A percentile compares a stretch with the other conserved stretches of the same genome.
phyloP scores from a whole-genome alignment of 2,113 vertebrate genomes.

The Planiliza haematocheilus region DNA sequence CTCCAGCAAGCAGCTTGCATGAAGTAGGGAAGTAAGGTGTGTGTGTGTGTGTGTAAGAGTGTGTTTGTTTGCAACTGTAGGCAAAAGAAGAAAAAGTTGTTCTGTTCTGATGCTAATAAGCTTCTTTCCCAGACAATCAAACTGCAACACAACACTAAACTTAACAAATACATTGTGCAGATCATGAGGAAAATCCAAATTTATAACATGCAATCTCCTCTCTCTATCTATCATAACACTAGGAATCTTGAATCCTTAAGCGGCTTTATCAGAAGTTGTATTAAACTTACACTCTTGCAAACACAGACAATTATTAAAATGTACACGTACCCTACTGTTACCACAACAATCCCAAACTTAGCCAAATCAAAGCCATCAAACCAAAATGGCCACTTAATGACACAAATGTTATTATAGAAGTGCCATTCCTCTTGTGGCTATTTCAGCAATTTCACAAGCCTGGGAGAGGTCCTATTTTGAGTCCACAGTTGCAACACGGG shows the following conservation, averaged over 20 bases:
- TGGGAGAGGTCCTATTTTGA: slow-evolving; percentile 51
- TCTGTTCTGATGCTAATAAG: slow-evolving; percentile 4
- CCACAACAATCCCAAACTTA: not conserved
- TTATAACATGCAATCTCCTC: not conserved
- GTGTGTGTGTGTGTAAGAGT: slow-evolving; percentile 32
- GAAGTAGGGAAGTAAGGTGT: slow-evolving; percentile 67
- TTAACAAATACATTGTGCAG: not conserved
- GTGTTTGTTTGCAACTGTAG: slow-evolving; percentile 35
- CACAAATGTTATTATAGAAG: slow-evolving; percentile 27
- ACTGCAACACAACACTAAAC: not conserved
- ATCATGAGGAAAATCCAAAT: not conserved
- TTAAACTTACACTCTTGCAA: not conserved
- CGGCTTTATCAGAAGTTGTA: not conserved
- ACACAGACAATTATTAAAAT: not conserved
- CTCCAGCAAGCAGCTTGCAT: slow-evolving; percentile 77
- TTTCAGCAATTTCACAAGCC: slow-evolving; percentile 65
- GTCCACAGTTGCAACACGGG: slow-evolving; percentile 43
- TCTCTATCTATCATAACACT: too few relatives aligned
- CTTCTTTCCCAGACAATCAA: slow-evolving; percentile 16
- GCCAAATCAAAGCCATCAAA: not conserved
- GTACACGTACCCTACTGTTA: not conserved
- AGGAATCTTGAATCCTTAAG: not conserved
- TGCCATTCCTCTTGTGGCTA: slow-evolving; percentile 39
- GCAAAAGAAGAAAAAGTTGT: slow-evolving; percentile 39
- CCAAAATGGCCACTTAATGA: slow-evolving; percentile 1